These are phyloP conservation scores for Heliconius aoede DNA, from an alignment of 2,888 invertebrate species.

Conservation along the genomic window DNA sequence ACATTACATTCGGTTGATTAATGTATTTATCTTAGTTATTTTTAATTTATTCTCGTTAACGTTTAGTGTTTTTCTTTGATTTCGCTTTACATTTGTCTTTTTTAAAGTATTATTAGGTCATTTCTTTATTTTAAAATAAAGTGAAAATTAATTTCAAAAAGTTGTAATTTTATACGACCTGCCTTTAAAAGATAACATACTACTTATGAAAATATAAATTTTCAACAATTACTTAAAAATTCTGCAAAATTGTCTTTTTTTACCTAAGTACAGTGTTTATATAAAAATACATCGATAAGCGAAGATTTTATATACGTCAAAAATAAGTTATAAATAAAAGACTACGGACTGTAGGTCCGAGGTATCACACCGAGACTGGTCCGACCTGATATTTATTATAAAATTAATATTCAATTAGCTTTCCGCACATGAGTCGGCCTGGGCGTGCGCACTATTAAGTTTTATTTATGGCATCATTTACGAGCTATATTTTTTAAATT, in stretches of 20 bases:
- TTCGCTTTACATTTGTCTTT: not conserved
- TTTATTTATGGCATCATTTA: slow-evolving; percentile 83
- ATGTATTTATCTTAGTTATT: slow-evolving; percentile 16
- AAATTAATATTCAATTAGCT: slow-evolving; percentile 84
- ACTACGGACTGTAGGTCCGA: slow-evolving; percentile 49
- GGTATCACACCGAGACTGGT: slow-evolving; percentile 60
- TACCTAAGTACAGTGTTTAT: not conserved
- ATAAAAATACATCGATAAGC: slow-evolving; percentile 29
- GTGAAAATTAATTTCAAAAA: too few relatives aligned
- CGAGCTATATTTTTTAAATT: slow-evolving; percentile 79
- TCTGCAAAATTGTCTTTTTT: not conserved
- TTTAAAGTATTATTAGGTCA: not conserved
- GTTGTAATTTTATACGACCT: too few relatives aligned
- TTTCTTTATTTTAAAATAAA: too few relatives aligned
- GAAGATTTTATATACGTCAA: slow-evolving; percentile 45
- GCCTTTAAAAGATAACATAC: too few relatives aligned
- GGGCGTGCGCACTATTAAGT: slow-evolving; percentile 82
- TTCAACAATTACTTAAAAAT: not conserved
- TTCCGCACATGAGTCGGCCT: slow-evolving; percentile 80
- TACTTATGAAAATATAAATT: too few relatives aligned
- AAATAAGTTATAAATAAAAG: slow-evolving; percentile 77
- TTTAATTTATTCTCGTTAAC: slow-evolving; percentile 1
- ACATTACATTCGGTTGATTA: slow-evolving; percentile 17
- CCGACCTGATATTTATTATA: slow-evolving; percentile 76
- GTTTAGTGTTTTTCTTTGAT: not conserved